Evolutionary conservation across 2,797 vertebrate genomes (phyloP).

Genomic region (Holocentrus rufus): DNA sequence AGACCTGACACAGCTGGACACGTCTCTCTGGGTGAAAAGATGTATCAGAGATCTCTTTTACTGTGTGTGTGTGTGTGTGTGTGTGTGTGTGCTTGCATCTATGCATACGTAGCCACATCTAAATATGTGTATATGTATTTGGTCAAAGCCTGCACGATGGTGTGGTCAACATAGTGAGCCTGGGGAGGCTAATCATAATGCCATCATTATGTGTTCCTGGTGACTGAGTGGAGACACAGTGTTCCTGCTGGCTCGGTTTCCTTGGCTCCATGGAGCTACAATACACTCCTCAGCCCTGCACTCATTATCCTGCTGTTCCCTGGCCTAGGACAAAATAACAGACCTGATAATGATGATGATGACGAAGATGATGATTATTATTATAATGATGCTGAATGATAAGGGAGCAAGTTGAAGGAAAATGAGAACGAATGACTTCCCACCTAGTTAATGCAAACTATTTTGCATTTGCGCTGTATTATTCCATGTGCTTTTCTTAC

Average conservation of each 20-base stretch:
- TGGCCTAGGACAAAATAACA: too few species aligned
- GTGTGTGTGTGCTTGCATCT: background rate
- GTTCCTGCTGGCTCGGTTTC: slow-evolving; percentile 12
- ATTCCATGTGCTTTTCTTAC: too few species aligned
- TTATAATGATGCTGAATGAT: too few species aligned
- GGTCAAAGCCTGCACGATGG: slow-evolving; percentile 2
- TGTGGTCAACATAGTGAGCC: slow-evolving; percentile 28
- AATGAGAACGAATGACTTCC: too few species aligned
- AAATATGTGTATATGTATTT: background rate
- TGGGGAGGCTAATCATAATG: slow-evolving; percentile 38
- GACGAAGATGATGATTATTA: too few species aligned
- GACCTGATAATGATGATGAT: too few species aligned
- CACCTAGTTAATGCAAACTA: too few species aligned
- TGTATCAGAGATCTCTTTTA: too few species aligned
- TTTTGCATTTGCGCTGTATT: too few species aligned
- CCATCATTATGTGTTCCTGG: slow-evolving; percentile 30
- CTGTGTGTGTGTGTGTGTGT: too few species aligned
- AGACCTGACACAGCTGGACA: background rate
- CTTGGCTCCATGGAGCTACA: background rate
- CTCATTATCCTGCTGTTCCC: background rate
- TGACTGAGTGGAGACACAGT: slow-evolving; percentile 30
- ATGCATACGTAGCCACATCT: background rate
- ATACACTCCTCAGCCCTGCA: background rate
- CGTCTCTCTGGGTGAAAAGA: background rate
- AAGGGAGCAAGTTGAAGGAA: too few species aligned